phyloP scores from a whole-genome alignment of 2,113 vertebrate species.

The Plotosus lineatus region DNA sequence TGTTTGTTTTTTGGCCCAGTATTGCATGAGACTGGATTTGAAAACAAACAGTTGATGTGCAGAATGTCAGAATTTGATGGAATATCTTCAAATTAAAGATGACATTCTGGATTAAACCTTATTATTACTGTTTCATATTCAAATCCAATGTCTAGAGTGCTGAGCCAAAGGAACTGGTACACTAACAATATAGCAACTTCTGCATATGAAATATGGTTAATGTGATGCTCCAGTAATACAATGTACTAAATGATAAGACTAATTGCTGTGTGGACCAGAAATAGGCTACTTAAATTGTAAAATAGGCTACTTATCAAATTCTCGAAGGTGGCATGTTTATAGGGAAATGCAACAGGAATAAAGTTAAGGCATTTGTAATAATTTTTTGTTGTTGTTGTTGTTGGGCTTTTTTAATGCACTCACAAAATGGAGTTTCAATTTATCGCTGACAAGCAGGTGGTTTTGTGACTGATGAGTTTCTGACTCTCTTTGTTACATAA shows the following conservation, averaged over 20 bases:
- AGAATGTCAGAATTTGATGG: neutral
- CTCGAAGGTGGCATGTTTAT: neutral
- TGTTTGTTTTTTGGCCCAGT: neutral
- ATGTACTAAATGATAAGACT: neutral
- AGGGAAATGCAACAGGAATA: neutral
- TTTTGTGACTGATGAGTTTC: neutral
- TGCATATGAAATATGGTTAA: neutral
- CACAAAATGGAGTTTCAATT: neutral
- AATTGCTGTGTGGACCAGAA: neutral
- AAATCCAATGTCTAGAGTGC: neutral
- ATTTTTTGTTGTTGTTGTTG: too few species aligned
- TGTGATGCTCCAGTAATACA: neutral
- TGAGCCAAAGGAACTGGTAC: neutral
- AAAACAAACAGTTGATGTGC: neutral
- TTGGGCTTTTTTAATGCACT: neutral
- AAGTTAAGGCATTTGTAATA: too few species aligned
- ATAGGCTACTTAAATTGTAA: neutral
- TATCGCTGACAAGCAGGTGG: neutral
- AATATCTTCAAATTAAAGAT: neutral
- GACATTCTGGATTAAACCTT: neutral
- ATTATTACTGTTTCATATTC: neutral
- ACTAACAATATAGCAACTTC: neutral
- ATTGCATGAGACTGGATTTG: neutral
- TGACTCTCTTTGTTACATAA: slow-evolving; percentile 31
- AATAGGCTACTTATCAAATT: neutral